A percentile compares a stretch with the other conserved stretches of the same genome.
phyloP scores from a whole-genome alignment of 2,888 invertebrate genomes.

The Agrochola lychnidis region DNA sequence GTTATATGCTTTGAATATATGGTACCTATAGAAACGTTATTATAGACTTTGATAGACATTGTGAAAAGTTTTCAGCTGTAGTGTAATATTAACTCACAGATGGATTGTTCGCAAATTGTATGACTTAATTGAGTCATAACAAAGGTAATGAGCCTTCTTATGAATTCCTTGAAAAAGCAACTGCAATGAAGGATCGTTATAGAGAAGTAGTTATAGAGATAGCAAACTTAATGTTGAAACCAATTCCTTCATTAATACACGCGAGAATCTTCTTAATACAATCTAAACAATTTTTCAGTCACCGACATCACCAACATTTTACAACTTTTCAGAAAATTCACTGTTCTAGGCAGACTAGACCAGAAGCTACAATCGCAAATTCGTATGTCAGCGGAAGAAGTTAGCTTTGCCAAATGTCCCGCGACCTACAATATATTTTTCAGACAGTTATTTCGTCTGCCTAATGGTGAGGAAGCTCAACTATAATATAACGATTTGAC shows the following conservation, averaged over 20 bases:
- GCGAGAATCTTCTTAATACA: background rate
- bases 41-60: background rate
- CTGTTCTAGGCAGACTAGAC: slow-evolving; percentile 10
- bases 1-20: background rate
- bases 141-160: background rate
- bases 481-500: slow-evolving; percentile 63
- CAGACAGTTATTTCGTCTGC: slow-evolving; percentile 33
- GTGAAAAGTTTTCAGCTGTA: too few relatives aligned
- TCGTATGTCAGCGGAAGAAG: slow-evolving; percentile 42
- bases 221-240: background rate
- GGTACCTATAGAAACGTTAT: too few relatives aligned
- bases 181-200: background rate
- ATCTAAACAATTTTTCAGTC: background rate
- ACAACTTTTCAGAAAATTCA: slow-evolving; percentile 2
- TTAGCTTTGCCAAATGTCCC: slow-evolving; percentile 49
- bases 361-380: slow-evolving; percentile 12
- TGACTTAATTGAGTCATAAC: background rate
- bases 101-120: background rate
- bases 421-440: slow-evolving; percentile 52
- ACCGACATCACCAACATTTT: background rate
- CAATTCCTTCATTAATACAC: too few relatives aligned
- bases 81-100: too few relatives aligned
- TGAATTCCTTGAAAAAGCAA: background rate
- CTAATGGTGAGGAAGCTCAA: slow-evolving; percentile 50
- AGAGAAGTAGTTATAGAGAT: background rate